These are phyloP conservation scores for Nomada fabriciana DNA, from an alignment of 2,888 invertebrate species.

Conservation along the genomic window DNA sequence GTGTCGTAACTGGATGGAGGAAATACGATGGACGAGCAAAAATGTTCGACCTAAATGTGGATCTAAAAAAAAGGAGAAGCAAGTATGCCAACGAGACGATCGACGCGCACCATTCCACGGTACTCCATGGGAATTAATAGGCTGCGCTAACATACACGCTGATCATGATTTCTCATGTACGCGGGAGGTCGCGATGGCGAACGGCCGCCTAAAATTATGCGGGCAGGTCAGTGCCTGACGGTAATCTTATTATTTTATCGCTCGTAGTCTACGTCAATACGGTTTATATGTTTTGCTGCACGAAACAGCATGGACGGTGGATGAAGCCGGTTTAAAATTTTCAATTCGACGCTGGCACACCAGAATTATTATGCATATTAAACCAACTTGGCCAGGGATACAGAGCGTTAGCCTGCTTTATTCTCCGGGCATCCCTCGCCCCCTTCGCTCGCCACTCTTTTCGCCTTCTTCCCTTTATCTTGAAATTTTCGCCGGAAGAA, in stretches of 20 bases:
- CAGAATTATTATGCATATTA: constrained; percentile 62
- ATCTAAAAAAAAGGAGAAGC: too few relatives aligned
- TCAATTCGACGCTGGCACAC: constrained; percentile 56
- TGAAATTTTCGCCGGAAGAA: constrained; percentile 49
- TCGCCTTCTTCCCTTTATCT: constrained; percentile 27
- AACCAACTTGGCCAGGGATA: constrained; percentile 49
- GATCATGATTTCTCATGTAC: constrained; percentile 8
- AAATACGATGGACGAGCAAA: constrained; percentile 10
- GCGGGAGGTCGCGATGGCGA: constrained; percentile 15
- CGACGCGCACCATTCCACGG: not conserved
- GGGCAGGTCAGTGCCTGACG: constrained; percentile 51
- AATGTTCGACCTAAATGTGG: not conserved
- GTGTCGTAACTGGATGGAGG: not conserved
- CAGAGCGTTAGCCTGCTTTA: constrained; percentile 31
- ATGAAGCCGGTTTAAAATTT: constrained; percentile 43
- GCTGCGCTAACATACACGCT: constrained; percentile 5
- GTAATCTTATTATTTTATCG: constrained; percentile 60
- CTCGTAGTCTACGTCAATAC: constrained; percentile 47
- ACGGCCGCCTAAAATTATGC: constrained; percentile 49
- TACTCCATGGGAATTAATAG: constrained; percentile 4
- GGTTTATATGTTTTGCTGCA: constrained; percentile 41
- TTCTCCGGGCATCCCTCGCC: constrained; percentile 1
- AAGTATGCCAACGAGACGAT: too few relatives aligned
- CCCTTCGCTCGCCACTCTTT: constrained; percentile 22
- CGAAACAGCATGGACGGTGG: constrained; percentile 7